Percentiles rank a stretch among this genome's conserved stretches.
phyloP scores from a whole-genome alignment of 2,797 vertebrate species.

The Myotis daubentonii region DNA sequence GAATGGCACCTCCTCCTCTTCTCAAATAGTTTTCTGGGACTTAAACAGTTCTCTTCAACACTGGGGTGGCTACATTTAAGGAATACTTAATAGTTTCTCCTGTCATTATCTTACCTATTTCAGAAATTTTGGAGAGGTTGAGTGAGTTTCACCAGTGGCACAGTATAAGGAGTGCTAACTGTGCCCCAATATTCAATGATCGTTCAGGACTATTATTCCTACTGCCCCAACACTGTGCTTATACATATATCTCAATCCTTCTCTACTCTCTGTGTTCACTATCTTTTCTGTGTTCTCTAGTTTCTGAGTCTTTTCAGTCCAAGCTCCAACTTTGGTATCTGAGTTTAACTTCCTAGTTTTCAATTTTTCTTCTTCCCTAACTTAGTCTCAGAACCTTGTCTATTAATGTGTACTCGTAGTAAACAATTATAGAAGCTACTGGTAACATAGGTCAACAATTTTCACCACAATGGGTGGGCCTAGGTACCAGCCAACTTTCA shows the following conservation, averaged over 20 bases:
- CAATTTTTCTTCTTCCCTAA: neutral
- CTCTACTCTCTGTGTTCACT: neutral
- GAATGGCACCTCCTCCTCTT: neutral
- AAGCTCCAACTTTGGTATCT: neutral
- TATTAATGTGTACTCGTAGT: neutral
- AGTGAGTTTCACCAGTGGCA: neutral
- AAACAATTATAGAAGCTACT: neutral
- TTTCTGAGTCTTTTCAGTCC: neutral
- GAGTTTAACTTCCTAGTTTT: conserved; percentile 14
- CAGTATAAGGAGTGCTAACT: neutral
- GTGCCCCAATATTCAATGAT: neutral
- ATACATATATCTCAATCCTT: neutral
- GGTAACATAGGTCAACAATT: neutral
- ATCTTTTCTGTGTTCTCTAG: neutral
- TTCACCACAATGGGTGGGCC: neutral
- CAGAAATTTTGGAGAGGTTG: neutral
- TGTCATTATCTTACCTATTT: neutral
- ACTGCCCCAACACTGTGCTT: neutral
- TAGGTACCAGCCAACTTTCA: neutral
- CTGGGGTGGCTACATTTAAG: neutral
- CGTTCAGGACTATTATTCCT: neutral
- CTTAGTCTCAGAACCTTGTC: neutral
- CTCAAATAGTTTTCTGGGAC: neutral
- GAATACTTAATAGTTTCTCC: neutral
- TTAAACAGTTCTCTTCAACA: neutral